These are phyloP conservation scores for Pseudomyrmex sp. DNA, from an alignment of 1,140 invertebrate genomes.

Conservation along the genomic window DNA sequence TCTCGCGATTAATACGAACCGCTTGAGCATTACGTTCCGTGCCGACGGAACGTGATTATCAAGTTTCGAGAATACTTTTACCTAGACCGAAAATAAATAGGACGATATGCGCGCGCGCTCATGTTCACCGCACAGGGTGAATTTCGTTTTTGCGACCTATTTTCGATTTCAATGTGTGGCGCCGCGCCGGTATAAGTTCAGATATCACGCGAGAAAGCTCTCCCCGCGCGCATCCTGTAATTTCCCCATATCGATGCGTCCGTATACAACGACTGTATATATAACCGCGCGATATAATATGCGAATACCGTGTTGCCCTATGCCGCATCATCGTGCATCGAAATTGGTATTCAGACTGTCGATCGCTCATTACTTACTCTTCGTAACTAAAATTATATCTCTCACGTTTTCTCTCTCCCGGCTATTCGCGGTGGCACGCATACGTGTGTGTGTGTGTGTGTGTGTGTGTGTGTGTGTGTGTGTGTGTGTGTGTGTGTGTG, in stretches of 20 bases:
- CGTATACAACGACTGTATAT: conserved; percentile 3
- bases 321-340: conserved; percentile 58
- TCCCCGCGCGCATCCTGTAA: conserved; percentile 20
- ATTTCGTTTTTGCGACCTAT: not conserved
- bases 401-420: conserved; percentile 76
- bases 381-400: conserved; percentile 81
- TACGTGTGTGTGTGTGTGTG: not conserved
- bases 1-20: not conserved
- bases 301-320: conserved; percentile 20
- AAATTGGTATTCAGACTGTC: conserved; percentile 81
- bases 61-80: not conserved
- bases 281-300: conserved; percentile 7
- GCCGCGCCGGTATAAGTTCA: not conserved
- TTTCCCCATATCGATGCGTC: conserved; percentile 27
- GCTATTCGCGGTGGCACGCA: conserved; percentile 4
- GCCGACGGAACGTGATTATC: not conserved
- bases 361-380: conserved; percentile 82
- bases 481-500: too few relatives aligned
- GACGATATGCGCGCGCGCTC: too few relatives aligned
- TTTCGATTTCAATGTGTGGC: not conserved
- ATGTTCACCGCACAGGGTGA: not conserved
- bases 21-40: not conserved
- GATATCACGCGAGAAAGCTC: conserved; percentile 11
- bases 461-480: too few relatives aligned
- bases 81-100: not conserved